These are phyloP conservation scores for Cheirogaleus medius DNA, from an alignment of 2,113 vertebrate species.

Conservation along the genomic window DNA sequence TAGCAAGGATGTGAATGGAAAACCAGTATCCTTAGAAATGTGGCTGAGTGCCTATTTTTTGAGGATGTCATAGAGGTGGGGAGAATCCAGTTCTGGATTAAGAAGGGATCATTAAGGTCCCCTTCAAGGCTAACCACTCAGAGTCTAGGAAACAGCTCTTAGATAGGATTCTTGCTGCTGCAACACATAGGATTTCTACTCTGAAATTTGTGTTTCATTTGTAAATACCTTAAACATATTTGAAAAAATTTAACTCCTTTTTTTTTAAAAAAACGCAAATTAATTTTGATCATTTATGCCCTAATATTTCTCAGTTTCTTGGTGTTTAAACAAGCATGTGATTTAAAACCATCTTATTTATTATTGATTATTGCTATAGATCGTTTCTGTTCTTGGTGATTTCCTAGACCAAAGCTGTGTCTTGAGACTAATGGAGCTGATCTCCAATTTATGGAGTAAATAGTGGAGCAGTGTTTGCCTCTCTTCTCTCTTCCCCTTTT, in stretches of 20 bases:
- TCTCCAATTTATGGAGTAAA: not conserved
- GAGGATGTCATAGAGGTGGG: not conserved
- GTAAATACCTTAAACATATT: not conserved
- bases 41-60: not conserved
- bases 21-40: not conserved
- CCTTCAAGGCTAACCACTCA: not conserved
- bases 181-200: not conserved
- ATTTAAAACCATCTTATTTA: not conserved
- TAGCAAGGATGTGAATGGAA: not conserved
- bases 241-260: not conserved
- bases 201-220: constrained; percentile 25
- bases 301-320: not conserved
- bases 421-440: not conserved
- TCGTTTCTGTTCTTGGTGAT: not conserved
- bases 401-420: not conserved
- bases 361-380: not conserved
- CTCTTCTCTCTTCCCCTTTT: not conserved
- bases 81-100: not conserved
- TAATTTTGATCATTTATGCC: not conserved
- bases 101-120: not conserved
- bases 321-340: constrained; percentile 10
- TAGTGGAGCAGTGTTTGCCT: not conserved
- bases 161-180: not conserved
- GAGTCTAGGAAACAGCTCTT: not conserved
- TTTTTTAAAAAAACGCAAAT: constrained; percentile 18